Percentiles rank a stretch among this genome's conserved stretches.
phyloP scores from a whole-genome alignment of 2,113 vertebrate species.

The human (Homo sapiens) region DNA sequence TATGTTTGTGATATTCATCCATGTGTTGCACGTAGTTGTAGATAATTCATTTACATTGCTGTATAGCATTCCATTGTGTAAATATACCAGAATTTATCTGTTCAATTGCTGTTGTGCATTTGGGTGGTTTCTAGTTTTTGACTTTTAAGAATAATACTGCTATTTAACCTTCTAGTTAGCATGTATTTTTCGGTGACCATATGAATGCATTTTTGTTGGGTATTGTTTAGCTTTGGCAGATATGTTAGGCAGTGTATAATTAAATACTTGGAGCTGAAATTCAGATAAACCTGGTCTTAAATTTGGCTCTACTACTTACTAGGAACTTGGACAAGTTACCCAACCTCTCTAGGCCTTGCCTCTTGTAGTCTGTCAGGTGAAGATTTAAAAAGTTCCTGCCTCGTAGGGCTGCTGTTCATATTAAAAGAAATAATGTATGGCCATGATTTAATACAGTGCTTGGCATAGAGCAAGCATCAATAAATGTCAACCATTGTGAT shows the following conservation, averaged over 20 bases:
- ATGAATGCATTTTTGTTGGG: background rate
- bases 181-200: background rate
- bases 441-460: background rate
- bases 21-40: constrained; percentile 1
- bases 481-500: constrained; percentile 20
- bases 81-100: background rate
- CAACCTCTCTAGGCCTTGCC: background rate
- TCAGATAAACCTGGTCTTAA: constrained; percentile 28
- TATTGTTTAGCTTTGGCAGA: background rate
- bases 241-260: background rate
- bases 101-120: background rate
- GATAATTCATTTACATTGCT: background rate
- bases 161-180: constrained; percentile 34
- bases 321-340: constrained; percentile 22
- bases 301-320: background rate
- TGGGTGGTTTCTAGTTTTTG: background rate
- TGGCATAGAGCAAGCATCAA: constrained; percentile 4
- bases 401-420: background rate
- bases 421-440: constrained; percentile 2
- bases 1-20: background rate
- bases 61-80: background rate
- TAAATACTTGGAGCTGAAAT: constrained; percentile 25
- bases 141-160: background rate
- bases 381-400: background rate
- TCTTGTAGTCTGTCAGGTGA: constrained; percentile 14